These are phyloP conservation scores for Phengaris alcon DNA, from an alignment of 2,888 invertebrate genomes.

Conservation along the genomic window DNA sequence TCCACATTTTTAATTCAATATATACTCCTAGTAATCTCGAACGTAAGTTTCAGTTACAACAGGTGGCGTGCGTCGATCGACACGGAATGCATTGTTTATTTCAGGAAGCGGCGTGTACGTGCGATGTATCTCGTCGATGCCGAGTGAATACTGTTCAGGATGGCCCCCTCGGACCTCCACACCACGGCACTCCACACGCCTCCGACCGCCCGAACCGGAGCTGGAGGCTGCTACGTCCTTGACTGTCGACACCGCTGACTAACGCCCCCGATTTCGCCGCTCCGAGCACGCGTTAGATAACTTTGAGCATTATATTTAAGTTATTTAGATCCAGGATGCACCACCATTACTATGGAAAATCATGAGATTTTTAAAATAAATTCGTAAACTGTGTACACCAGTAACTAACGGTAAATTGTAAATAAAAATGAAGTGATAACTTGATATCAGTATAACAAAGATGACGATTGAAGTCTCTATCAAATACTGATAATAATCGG, in stretches of 20 bases:
- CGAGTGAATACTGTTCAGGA: conserved; percentile 47
- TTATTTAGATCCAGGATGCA: conserved; percentile 14
- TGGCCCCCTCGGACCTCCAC: conserved; percentile 33
- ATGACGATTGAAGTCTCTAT: conserved; percentile 51
- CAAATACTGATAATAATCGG: conserved; percentile 50
- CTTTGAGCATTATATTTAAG: conserved; percentile 19
- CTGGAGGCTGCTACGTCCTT: conserved; percentile 67
- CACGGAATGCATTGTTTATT: conserved; percentile 58
- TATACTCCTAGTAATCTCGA: conserved; percentile 32
- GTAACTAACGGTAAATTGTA: conserved; percentile 33
- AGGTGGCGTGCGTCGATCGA: conserved; percentile 60
- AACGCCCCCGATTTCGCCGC: not conserved
- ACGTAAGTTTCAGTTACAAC: conserved; percentile 49
- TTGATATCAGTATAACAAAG: conserved; percentile 48
- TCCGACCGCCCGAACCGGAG: conserved; percentile 45
- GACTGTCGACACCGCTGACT: conserved; percentile 38
- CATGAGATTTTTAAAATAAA: not conserved
- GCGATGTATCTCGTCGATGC: conserved; percentile 52
- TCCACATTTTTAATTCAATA: conserved; percentile 51
- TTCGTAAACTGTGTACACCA: not conserved
- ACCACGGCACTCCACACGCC: conserved; percentile 41
- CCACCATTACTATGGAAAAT: not conserved
- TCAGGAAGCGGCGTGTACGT: conserved; percentile 46
- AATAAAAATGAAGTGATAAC: conserved; percentile 38
- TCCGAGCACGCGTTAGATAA: conserved; percentile 21